Evolutionary conservation across 1,140 invertebrate species (phyloP).

Genomic region (Caenorhabditis latens): DNA sequence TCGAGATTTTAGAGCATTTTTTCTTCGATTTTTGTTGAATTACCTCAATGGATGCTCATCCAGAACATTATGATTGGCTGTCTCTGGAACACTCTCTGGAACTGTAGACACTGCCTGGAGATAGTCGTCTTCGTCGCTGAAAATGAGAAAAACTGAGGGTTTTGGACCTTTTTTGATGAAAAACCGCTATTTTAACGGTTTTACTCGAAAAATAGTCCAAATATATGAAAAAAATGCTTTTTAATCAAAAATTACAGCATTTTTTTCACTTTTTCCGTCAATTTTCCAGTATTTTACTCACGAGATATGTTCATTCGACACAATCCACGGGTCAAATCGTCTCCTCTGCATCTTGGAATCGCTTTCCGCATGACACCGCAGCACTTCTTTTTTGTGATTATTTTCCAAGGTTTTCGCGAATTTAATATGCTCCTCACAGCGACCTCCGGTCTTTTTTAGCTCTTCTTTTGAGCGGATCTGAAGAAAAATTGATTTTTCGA

Average conservation of each 20-base stretch:
- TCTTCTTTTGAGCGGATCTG: constrained; percentile 34
- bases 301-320: constrained; percentile 21
- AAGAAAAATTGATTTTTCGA: background rate
- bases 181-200: background rate
- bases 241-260: background rate
- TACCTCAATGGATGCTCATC: constrained; percentile 36
- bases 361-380: constrained; percentile 27
- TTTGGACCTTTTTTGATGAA: too few relatives aligned
- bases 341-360: constrained; percentile 4
- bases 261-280: background rate
- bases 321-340: constrained; percentile 45
- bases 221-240: background rate
- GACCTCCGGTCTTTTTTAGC: background rate
- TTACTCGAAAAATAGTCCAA: background rate
- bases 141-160: background rate
- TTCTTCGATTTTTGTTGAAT: too few relatives aligned
- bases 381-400: constrained; percentile 17
- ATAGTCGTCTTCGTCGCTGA: constrained; percentile 34
- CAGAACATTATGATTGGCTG: background rate
- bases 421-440: background rate
- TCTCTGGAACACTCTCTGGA: background rate
- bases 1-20: background rate
- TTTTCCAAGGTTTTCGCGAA: background rate
- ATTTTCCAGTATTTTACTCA: background rate
- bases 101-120: background rate